Evolutionary conservation across 2,113 vertebrate species (phyloP), one percentile per base, ranked within the genome.

Genomic region (Gnathochromis pfefferi): DNA sequence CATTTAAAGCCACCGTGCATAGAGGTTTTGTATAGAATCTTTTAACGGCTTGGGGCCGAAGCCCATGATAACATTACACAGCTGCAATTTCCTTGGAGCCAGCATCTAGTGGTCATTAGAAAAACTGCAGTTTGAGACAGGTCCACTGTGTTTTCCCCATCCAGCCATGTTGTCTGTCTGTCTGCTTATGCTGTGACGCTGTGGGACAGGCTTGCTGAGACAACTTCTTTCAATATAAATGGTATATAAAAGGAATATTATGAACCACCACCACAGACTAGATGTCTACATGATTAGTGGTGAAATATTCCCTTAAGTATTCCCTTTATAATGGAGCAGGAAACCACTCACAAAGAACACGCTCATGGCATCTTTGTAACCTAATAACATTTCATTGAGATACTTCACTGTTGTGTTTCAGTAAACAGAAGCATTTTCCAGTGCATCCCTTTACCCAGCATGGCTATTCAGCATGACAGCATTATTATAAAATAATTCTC

Each of bases 371-470:
- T 85, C 70, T 82, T 68, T 79, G 55, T 40, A 85, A 87, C 54
- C 75, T 40, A 84, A 84, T 86, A 85, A 89, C 47, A 53, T 84
- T 83, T 88, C 49, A 51, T 31, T 65, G 63, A 88, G 63, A 84
- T 85, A 86, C 88, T 91, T 40, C 80, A 75, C 70, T 85, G 58
- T 82, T 49, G 85, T 83, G 63, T 83, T 88, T 84, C 47, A 87
- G 87, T 84, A 84, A 92, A 93, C 84, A 87, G 26, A 93, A 87
- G 42, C 58, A 80, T 89, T 88, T 91, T 94, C 93, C 94, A 94
- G 93, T 93, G 93, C 87, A 87, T 93, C 85, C 91, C 82, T 90
- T 93, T 87, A 85, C 92, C 92, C 93, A 94, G 92, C 91, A 91
- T 87, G 31, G 23, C 26, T 91, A 79, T 84, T 85, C 79, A 89